A percentile compares a stretch with the other conserved stretches of the same genome.
These are phyloP conservation scores for Coreius guichenoti DNA, from an alignment of 2,797 vertebrate genomes.

Conservation along the genomic window DNA sequence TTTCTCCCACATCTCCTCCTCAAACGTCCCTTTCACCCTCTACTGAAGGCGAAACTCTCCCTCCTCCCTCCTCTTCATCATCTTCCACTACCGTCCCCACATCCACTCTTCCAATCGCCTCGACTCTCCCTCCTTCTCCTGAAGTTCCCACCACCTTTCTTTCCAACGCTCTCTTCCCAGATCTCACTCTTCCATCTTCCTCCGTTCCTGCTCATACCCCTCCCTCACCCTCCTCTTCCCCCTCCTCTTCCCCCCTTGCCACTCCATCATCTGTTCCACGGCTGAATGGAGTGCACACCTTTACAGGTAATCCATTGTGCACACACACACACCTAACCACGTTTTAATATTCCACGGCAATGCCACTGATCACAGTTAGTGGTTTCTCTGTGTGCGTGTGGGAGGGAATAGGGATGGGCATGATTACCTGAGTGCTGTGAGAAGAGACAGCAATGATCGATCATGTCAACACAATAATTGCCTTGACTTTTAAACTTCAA, in stretches of 20 bases:
- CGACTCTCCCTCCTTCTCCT: slow-evolving; percentile 43
- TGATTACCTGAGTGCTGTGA: slow-evolving; percentile 11
- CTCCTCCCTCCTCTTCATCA: neutral
- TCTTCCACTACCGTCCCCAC: neutral
- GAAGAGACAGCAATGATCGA: slow-evolving; percentile 20
- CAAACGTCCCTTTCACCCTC: neutral
- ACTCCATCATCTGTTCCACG: slow-evolving; percentile 74
- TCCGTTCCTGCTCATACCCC: slow-evolving; percentile 30
- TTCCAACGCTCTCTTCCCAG: slow-evolving; percentile 47
- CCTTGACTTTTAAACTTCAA: slow-evolving; percentile 45
- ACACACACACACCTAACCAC: slow-evolving; percentile 49
- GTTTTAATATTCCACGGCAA: slow-evolving; percentile 35
- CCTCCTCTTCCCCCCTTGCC: neutral
- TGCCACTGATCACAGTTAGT: slow-evolving; percentile 28
- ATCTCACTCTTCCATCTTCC: slow-evolving; percentile 25
- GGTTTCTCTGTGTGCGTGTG: slow-evolving; percentile 9
- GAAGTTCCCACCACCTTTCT: slow-evolving; percentile 34
- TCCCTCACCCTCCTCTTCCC: neutral
- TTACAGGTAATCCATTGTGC: slow-evolving; percentile 78
- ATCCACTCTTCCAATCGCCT: slow-evolving; percentile 8
- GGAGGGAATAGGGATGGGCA: neutral
- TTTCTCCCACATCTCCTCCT: slow-evolving; percentile 51
- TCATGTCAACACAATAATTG: slow-evolving; percentile 3
- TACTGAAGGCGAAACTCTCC: slow-evolving; percentile 1
- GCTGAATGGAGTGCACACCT: slow-evolving; percentile 78